Conservation (phyloP, 1,140 invertebrate species). For the Lordiphosa clarofinis region DNA sequence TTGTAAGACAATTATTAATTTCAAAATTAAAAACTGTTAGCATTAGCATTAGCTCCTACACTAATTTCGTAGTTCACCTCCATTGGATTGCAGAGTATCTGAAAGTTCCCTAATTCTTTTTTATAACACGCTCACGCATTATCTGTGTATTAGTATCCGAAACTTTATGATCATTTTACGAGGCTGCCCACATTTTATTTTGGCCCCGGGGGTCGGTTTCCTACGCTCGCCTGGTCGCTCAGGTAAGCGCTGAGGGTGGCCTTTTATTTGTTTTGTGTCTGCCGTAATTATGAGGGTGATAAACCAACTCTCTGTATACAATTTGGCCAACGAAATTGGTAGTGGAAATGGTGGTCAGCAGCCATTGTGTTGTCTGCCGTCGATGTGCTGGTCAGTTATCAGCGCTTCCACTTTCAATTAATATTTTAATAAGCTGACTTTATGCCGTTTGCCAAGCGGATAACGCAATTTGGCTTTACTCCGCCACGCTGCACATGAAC, state of each 20-base stretch:
- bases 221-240: slow-evolving; percentile 1
- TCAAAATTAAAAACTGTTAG: too few relatives aligned
- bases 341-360: slow-evolving; percentile 13
- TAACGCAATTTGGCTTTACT: slow-evolving; percentile 69
- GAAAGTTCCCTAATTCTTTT: slow-evolving; percentile 17
- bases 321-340: slow-evolving; percentile 27
- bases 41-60: too few relatives aligned
- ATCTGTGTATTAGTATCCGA: slow-evolving; percentile 37
- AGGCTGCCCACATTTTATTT: slow-evolving; percentile 35
- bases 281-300: slow-evolving; percentile 58
- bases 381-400: slow-evolving; percentile 44
- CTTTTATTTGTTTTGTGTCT: slow-evolving; percentile 58
- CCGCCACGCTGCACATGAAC: slow-evolving; percentile 43
- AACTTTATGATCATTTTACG: slow-evolving; percentile 62
- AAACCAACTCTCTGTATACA: slow-evolving; percentile 42
- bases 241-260: slow-evolving; percentile 30
- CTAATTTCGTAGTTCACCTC: too few relatives aligned
- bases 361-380: slow-evolving; percentile 24
- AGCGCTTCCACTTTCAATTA: slow-evolving; percentile 69
- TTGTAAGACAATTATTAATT: too few relatives aligned
- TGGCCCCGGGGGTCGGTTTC: background rate
- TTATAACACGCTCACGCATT: slow-evolving; percentile 32
- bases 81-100: slow-evolving; percentile 12
- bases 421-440: slow-evolving; percentile 76
- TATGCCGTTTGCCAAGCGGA: slow-evolving; percentile 62